A percentile compares a stretch with the other conserved stretches of the same genome.
These are phyloP conservation scores for Melanaphis sacchari DNA, from an alignment of 1,140 invertebrate genomes.

Conservation along the genomic window DNA sequence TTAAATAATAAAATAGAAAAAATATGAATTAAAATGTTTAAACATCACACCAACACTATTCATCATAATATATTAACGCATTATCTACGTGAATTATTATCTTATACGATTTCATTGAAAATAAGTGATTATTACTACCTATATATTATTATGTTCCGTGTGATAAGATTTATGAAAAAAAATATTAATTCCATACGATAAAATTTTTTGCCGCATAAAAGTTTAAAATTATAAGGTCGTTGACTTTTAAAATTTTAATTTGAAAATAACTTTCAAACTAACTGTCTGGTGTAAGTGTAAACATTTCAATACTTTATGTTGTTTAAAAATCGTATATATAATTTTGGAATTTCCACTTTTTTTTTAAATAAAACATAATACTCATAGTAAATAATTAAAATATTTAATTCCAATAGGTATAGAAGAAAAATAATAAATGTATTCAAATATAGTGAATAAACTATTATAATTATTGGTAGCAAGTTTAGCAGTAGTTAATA, in stretches of 20 bases:
- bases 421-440: neutral
- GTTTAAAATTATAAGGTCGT: constrained; percentile 42
- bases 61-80: neutral
- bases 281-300: constrained; percentile 6
- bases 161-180: neutral
- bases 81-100: no score
- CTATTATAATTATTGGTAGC: neutral
- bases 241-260: constrained; percentile 48
- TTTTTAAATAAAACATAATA: neutral
- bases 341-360: neutral
- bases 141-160: no score
- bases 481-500: neutral
- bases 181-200: neutral
- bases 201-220: neutral
- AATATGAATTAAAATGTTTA: no score
- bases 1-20: no score
- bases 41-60: neutral
- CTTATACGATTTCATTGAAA: neutral
- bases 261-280: constrained; percentile 22
- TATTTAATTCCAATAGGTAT: neutral
- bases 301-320: constrained; percentile 36
- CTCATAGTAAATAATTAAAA: neutral
- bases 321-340: neutral
- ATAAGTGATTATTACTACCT: neutral
- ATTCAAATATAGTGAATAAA: neutral